Evolutionary conservation across 2,797 vertebrate species (phyloP), one percentile per base, ranked within the genome.

Genomic region (Luscinia luscinia): DNA sequence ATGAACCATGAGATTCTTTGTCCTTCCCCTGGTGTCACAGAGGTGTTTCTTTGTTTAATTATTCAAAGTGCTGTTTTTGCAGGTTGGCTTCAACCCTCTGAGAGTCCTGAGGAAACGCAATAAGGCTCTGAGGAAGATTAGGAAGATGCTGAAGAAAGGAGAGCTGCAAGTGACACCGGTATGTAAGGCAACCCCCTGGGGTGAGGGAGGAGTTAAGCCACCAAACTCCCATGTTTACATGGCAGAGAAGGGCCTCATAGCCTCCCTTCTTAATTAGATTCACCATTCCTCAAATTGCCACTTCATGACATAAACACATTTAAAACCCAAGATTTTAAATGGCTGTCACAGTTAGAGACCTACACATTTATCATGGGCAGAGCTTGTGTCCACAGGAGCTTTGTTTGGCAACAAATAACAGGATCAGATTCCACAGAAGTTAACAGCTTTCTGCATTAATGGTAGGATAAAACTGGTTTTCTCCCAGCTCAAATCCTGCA

Each of bases 101-200:
- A 98, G 98, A 94, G 95, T 99, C 69, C 95, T 99, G 89, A 98
- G 98, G 41, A 99, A 99, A 95, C 98, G 99, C 81, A 99, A 99
- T 88, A 99, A 99, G 96, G 99, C 99, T 32, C 72, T 99, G 87
- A 98, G 98, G 94, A 98, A 97, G 97, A 98, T 99, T 59, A 98
- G 97, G 85, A 99, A 98, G 92, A 97, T 99, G 94, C 94, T 99
- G 48, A 98, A 98, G 88, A 98, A 97, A 84, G 98, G 98, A 78
- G 96, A 98, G 85, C 96, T 99, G 72, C 98, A 98, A 92, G 96
- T 98, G 93, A 99, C 98, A 1, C 88, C 97, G 0, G 99, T 99
- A 94, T 93, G 98, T 98, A 49, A 48, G 46, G 58, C 58, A 30
- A 20, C 15, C 30, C n/a, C 23, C 2, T 0, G 0, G 1, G 28